Conservation (phyloP, 2,888 invertebrate genomes). For the Vesta saturnalis region DNA sequence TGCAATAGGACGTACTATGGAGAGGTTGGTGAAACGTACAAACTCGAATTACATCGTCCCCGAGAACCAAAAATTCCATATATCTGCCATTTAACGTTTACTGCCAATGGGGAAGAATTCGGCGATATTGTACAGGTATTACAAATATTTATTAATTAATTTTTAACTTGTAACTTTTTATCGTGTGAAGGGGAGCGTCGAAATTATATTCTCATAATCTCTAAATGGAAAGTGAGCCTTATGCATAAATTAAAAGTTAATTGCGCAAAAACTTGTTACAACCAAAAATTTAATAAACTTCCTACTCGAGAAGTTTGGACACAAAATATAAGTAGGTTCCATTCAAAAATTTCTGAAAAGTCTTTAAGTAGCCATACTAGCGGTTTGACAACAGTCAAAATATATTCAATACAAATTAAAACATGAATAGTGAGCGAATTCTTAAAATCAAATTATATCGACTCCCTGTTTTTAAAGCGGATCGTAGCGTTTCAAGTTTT, state of each 20-base stretch:
- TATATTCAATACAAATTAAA: slow-evolving; percentile 3
- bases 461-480: slow-evolving; percentile 10
- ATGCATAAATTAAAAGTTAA: too few species aligned
- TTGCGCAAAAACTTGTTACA: too few species aligned
- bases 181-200: too few species aligned
- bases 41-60: slow-evolving; percentile 85
- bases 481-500: neutral
- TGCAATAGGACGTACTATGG: slow-evolving; percentile 94
- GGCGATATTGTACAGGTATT: slow-evolving; percentile 88
- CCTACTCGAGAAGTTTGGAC: too few species aligned
- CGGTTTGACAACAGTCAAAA: neutral
- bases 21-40: slow-evolving; percentile 87
- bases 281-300: too few species aligned
- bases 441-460: slow-evolving; percentile 14
- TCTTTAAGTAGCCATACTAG: too few species aligned
- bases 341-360: too few species aligned
- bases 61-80: slow-evolving; percentile 88
- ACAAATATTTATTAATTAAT: neutral
- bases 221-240: too few species aligned
- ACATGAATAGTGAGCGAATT: slow-evolving; percentile 15
- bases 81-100: slow-evolving; percentile 87
- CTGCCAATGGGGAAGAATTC: slow-evolving; percentile 81
- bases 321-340: too few species aligned
- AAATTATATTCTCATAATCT: too few species aligned
- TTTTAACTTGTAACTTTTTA: too few species aligned